Evolutionary conservation across 53 echinoderm and acorn worm species (phyloP), one percentile per base, ranked within the genome.

Genomic region (Echinarachnius parma): DNA sequence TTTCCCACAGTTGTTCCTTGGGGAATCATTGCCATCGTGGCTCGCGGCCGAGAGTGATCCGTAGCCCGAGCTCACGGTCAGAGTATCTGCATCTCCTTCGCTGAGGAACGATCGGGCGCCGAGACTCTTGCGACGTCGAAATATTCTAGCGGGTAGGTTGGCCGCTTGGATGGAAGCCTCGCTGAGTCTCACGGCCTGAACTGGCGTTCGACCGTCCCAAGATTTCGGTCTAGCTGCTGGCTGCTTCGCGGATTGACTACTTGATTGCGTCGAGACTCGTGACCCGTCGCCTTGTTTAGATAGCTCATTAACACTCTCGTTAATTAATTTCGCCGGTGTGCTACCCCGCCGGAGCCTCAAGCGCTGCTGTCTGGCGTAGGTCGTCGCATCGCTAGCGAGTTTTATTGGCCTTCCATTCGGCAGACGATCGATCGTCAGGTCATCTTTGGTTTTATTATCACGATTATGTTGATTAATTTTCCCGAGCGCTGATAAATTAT

Each of bases 71-170:
- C 66, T 66, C 28, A 66, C 30, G 31, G 48, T 9, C 24, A 53
- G 27, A 4, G 56, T 72, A 39, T 72, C 74, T n/a, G n/a, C n/a
- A n/a, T n/a, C n/a, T n/a, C n/a, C n/a, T 37, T 72, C 74, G 30
- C 74, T 72, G 9, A 39, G 34, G 23, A 55, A 72, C 42, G 74
- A 72, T 18, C 57, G 31, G 10, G 37, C 34, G 31, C 42, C 74
- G 24, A 57, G 34, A 15, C 74, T 72, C 57, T 72, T 55, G 18
- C 57, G 5, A 5, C 8, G 5, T 27, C 26, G 20, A 10, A 5
- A 19, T n/a, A n/a, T 39, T 13, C 39, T 39, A 5, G 39, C 13
- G 7, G 39, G 39, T 13, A 9, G 39, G 14, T 37, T 42, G 3
- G 28, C 74, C 9, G 13, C 25, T 21, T 39, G 57, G 27, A 72